phyloP scores from a whole-genome alignment of 1,140 invertebrate genomes.

The Portunus trituberculatus region DNA sequence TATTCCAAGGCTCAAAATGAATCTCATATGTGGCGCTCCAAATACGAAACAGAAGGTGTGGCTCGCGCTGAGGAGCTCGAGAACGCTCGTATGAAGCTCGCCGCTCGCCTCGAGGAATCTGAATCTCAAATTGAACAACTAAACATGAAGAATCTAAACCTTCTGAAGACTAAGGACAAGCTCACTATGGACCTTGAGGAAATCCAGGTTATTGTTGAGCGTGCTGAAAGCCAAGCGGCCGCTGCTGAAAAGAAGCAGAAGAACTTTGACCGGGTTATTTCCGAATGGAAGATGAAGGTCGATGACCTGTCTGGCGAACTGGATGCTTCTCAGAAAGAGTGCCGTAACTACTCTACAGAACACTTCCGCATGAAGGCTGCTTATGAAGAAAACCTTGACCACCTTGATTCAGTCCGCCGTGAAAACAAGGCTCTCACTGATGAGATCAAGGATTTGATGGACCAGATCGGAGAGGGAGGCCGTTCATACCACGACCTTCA shows the following conservation, averaged over 20 bases:
- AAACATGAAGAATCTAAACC: slow-evolving; percentile 77
- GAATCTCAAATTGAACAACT: slow-evolving; percentile 67
- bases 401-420: slow-evolving; percentile 83
- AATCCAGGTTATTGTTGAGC: slow-evolving; percentile 82
- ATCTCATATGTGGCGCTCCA: slow-evolving; percentile 63
- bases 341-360: slow-evolving; percentile 69
- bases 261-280: slow-evolving; percentile 94
- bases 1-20: slow-evolving; percentile 47
- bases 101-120: slow-evolving; percentile 60
- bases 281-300: slow-evolving; percentile 99
- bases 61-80: slow-evolving; percentile 62
- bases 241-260: slow-evolving; percentile 67
- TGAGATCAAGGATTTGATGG: slow-evolving; percentile 73
- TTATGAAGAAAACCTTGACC: slow-evolving; percentile 80
- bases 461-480: slow-evolving; percentile 69
- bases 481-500: slow-evolving; percentile 61
- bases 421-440: slow-evolving; percentile 85
- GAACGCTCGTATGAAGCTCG: slow-evolving; percentile 56
- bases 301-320: slow-evolving; percentile 83
- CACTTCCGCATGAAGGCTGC: slow-evolving; percentile 70
- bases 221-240: slow-evolving; percentile 58
- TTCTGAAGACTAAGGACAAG: slow-evolving; percentile 84
- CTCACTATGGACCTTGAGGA: slow-evolving; percentile 84
- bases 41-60: slow-evolving; percentile 57
- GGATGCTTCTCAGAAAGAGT: slow-evolving; percentile 69